Conservation (phyloP, 2,113 vertebrate species). For the Oncorhynchus mykiss region DNA sequence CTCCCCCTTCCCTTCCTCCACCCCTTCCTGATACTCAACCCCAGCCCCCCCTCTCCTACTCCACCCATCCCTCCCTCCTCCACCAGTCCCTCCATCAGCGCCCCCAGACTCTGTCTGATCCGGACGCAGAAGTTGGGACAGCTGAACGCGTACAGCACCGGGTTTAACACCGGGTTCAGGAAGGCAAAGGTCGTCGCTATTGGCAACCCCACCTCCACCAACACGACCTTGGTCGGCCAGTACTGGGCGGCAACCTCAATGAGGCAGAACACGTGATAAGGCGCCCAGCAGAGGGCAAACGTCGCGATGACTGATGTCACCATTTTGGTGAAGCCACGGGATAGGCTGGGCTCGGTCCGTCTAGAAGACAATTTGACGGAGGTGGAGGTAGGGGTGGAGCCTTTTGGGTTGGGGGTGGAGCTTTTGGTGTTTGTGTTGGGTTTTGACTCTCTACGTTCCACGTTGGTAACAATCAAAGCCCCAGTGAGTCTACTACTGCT, state of each 20-base stretch:
- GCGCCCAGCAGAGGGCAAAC: conserved; percentile 86
- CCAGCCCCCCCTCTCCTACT: neutral
- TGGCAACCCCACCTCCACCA: conserved; percentile 59
- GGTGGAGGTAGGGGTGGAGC: neutral
- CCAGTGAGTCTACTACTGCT: conserved; percentile 26
- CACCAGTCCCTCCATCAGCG: conserved; percentile 70
- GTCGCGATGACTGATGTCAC: conserved; percentile 81
- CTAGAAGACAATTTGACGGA: neutral
- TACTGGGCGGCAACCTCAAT: conserved; percentile 73
- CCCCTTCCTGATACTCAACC: neutral
- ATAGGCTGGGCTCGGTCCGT: conserved; percentile 40
- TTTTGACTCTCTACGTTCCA: neutral
- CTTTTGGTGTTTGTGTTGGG: neutral
- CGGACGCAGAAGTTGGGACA: conserved; percentile 83
- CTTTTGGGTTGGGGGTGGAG: neutral
- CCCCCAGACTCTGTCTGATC: conserved; percentile 64
- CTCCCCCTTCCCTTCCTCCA: neutral
- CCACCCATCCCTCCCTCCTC: conserved; percentile 55
- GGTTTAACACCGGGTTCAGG: conserved; percentile 83
- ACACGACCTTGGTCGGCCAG: neutral
- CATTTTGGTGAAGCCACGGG: conserved; percentile 83
- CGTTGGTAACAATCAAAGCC: conserved; percentile 1
- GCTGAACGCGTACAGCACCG: conserved; percentile 89
- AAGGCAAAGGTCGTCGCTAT: conserved; percentile 82
- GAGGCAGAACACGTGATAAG: conserved; percentile 82